Percentiles rank a stretch among this genome's conserved stretches.
These are phyloP conservation scores for Nomada lathburiana DNA, from an alignment of 2,888 invertebrate genomes.

Conservation along the genomic window DNA sequence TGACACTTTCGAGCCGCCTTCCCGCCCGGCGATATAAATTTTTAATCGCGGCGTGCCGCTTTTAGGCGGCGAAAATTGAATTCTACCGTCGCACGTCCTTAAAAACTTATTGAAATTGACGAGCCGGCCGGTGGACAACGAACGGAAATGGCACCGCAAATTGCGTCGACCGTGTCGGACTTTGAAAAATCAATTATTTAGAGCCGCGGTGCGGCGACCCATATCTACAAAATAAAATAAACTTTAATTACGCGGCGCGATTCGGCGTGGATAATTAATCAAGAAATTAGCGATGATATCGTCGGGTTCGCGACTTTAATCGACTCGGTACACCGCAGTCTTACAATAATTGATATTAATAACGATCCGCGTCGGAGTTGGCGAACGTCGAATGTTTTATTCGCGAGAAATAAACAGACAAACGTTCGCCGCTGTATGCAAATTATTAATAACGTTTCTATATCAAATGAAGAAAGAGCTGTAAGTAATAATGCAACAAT, in stretches of 20 bases:
- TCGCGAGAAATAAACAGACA: not conserved
- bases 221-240: not conserved
- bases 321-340: not conserved
- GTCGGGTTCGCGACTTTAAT: not conserved
- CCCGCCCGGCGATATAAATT: not conserved
- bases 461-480: too few relatives aligned
- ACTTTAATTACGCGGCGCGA: not conserved
- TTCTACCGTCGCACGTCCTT: not conserved
- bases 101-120: slow-evolving; percentile 19
- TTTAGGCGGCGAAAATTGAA: slow-evolving; percentile 8
- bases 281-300: not conserved
- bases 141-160: not conserved
- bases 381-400: not conserved
- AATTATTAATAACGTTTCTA: too few relatives aligned
- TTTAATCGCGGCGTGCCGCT: not conserved
- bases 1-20: not conserved
- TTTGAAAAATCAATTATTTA: not conserved
- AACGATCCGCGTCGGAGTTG: not conserved
- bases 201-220: too few relatives aligned
- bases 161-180: not conserved
- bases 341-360: not conserved
- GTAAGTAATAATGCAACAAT: not conserved
- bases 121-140: not conserved
- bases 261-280: not conserved
- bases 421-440: too few relatives aligned